Conservation (phyloP, 2,113 vertebrate genomes). For the Trichomycterus rosablanca region DNA sequence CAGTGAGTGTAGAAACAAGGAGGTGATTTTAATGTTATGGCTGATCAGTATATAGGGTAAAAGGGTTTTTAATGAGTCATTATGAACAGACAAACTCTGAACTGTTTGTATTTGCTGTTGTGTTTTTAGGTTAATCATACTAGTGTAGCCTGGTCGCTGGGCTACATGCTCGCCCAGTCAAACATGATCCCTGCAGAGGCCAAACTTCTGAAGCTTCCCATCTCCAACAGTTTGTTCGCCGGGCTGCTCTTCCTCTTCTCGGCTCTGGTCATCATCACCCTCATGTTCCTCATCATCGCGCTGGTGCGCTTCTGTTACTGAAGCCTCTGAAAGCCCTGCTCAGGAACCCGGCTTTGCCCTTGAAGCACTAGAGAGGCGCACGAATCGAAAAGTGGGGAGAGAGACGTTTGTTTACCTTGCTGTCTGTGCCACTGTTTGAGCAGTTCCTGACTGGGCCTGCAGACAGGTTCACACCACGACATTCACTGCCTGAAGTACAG, state of each 20-base stretch:
- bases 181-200: constrained; percentile 92
- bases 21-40: too few species aligned
- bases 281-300: constrained; percentile 66
- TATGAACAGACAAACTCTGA: too few species aligned
- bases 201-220: constrained; percentile 67
- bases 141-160: constrained; percentile 87
- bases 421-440: constrained; percentile 13
- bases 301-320: constrained; percentile 64
- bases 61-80: too few species aligned
- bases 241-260: constrained; percentile 79
- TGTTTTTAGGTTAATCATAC: constrained; percentile 76
- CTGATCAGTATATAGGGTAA: too few species aligned
- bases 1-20: too few species aligned
- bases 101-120: constrained; percentile 27
- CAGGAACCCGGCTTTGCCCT: not conserved
- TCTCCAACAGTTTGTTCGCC: constrained; percentile 71
- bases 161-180: constrained; percentile 89
- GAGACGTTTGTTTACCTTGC: not conserved
- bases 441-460: constrained; percentile 9
- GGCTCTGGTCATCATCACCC: constrained; percentile 65
- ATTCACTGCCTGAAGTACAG: constrained; percentile 21
- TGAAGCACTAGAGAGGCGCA: constrained; percentile 1
- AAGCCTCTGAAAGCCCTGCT: constrained; percentile 30
- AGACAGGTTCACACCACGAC: constrained; percentile 2
- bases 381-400: constrained; percentile 1